Percentiles rank a stretch among this genome's conserved stretches.
Conservation (phyloP, 1,140 invertebrate genomes). For the Procambarus clarkii region DNA sequence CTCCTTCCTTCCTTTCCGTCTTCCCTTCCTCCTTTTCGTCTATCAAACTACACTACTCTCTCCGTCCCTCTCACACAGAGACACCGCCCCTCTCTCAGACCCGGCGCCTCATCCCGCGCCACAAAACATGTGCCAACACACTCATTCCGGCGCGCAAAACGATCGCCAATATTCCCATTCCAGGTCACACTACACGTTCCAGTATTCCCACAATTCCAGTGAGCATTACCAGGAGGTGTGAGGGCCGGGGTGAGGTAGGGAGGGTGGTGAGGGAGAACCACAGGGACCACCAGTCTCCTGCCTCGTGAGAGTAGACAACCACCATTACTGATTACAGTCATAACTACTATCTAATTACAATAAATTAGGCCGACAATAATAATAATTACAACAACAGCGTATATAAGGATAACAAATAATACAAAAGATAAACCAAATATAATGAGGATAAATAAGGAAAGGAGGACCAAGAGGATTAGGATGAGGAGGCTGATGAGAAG, state of each 20-base stretch:
- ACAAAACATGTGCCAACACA: neutral
- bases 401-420: too few species aligned
- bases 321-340: too few species aligned
- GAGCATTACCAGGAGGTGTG: neutral
- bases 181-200: neutral
- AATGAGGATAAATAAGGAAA: too few species aligned
- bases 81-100: neutral
- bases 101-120: neutral
- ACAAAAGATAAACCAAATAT: too few species aligned
- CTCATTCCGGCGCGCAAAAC: neutral
- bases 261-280: neutral
- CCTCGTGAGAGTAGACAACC: too few species aligned
- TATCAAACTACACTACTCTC: neutral
- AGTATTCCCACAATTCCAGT: neutral
- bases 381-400: too few species aligned
- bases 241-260: neutral
- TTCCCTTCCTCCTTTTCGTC: neutral
- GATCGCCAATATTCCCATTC: constrained; percentile 1
- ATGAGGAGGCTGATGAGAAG: too few species aligned
- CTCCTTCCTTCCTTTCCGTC: neutral
- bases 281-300: too few species aligned
- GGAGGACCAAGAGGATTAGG: too few species aligned
- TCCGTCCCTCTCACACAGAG: neutral
- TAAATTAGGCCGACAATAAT: too few species aligned
- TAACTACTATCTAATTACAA: too few species aligned